Evolutionary conservation across 23 tunicate species (phyloP).

Genomic region (Ascidia mentula): DNA sequence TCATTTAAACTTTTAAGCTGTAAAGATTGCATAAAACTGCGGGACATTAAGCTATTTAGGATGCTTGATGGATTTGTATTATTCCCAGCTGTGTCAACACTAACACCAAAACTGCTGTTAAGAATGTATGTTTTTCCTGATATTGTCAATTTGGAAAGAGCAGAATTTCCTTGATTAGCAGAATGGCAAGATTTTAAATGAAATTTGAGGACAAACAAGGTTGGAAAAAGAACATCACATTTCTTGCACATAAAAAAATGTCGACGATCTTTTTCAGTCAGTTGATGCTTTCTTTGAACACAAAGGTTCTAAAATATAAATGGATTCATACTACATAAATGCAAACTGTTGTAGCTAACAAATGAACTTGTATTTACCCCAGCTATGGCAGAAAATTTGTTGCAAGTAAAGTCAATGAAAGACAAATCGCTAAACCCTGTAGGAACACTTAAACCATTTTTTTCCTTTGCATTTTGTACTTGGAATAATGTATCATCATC

Average conservation of each 20-base stretch:
- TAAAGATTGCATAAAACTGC: constrained; percentile 1
- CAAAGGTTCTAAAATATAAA: constrained; percentile 27
- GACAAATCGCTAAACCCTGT: constrained; percentile 52
- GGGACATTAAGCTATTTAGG: not conserved
- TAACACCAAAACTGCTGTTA: not conserved
- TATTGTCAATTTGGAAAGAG: constrained; percentile 1
- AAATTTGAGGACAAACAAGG: constrained; percentile 26
- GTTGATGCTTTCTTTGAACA: constrained; percentile 4
- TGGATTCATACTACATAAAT: not conserved
- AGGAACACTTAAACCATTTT: not conserved
- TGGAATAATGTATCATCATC: not conserved
- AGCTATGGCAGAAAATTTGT: constrained; percentile 46
- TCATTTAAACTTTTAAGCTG: not conserved
- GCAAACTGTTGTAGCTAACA: not conserved
- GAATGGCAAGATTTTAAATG: constrained; percentile 29
- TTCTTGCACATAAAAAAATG: constrained; percentile 69
- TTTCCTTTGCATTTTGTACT: not conserved
- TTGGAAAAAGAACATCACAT: constrained; percentile 57
- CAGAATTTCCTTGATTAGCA: not conserved
- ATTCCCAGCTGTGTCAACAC: not conserved
- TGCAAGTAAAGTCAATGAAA: constrained; percentile 53
- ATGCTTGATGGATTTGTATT: not conserved
- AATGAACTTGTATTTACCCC: constrained; percentile 32
- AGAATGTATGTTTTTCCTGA: constrained; percentile 20
- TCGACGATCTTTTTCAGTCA: constrained; percentile 34